Evolutionary conservation across 2,888 invertebrate species (phyloP).

Genomic region (Acronicta leporina): DNA sequence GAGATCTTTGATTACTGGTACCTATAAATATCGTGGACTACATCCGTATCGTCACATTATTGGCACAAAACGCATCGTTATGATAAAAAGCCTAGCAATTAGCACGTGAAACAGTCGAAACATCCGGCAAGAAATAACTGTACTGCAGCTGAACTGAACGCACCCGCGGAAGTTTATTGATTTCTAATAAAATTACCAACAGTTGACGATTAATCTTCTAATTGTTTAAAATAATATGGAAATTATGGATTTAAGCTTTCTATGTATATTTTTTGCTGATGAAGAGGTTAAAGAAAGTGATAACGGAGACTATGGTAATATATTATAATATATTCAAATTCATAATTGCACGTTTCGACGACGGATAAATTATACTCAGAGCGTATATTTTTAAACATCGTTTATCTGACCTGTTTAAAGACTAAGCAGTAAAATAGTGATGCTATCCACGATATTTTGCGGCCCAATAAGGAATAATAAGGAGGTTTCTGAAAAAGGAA

Average conservation of each 20-base stretch:
- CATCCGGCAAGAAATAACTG: conserved; percentile 60
- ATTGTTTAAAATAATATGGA: conserved; percentile 16
- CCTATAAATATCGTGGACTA: conserved; percentile 9
- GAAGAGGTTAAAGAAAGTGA: conserved; percentile 37
- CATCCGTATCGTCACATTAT: conserved; percentile 24
- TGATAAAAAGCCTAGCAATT: conserved; percentile 56
- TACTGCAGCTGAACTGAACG: conserved; percentile 36
- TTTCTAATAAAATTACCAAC: conserved; percentile 34
- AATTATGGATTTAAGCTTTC: conserved; percentile 37
- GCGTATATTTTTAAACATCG: conserved; percentile 16
- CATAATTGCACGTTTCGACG: conserved; percentile 23
- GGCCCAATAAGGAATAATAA: conserved; percentile 16
- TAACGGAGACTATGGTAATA: conserved; percentile 44
- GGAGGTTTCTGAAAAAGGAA: conserved; percentile 46
- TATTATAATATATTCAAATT: conserved; percentile 54
- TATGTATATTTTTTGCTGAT: conserved; percentile 36
- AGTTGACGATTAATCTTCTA: conserved; percentile 5
- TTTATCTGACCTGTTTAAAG: conserved; percentile 27
- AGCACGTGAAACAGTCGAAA: conserved; percentile 62
- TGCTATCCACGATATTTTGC: conserved; percentile 6
- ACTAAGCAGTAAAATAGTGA: conserved; percentile 4
- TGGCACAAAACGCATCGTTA: conserved; percentile 42
- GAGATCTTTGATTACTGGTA: conserved; percentile 5
- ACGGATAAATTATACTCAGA: conserved; percentile 19
- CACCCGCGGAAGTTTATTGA: conserved; percentile 38